Evolutionary conservation across 2,113 vertebrate genomes (phyloP), one percentile per base, ranked within the genome.

Genomic region (Spermophilus dauricus): DNA sequence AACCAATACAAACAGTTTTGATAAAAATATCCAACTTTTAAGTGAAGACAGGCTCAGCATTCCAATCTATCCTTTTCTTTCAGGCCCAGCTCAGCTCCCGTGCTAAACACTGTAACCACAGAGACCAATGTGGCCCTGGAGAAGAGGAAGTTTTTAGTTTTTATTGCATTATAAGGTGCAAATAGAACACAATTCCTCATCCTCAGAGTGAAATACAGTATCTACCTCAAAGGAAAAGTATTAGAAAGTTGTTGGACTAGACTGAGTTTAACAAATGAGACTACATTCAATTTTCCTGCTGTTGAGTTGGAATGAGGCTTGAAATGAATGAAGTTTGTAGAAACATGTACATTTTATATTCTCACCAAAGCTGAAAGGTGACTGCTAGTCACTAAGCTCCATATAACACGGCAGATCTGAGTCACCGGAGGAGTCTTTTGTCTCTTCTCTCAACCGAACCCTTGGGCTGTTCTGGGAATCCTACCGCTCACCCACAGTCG

Each of bases 221-320:
- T 89, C 28, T 53, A 26, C 20, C 76, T 95, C 39, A 87, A 86
- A 94, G 77, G 34, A 45, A 67, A 91, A 72, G 39, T 32, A 72
- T 37, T 73, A 22, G 26, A 24, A 73, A 61, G 48, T 48, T 20
- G 34, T 11, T 53, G 42, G 53, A n/a, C 56, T n/a, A 28, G 28
- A 12, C 22, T 28, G 9, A 72, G 30, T 83, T 81, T 13, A 82
- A 82, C 30, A 45, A 72, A 67, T n/a, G 17, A 14, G 24, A 77
- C n/a, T 78, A 53, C 67, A 53, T 82, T 83, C 91, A 70, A 17
- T 97, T 81, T 77, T 82, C 86, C n/a, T 83, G 37, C 42, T 67
- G 28, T 53, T 77, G 45, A 89, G 80, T 17, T 37, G 24, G 69
- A 94, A 65, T 0, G 5, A 17, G 78, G 17, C 8, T 48, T 48